Conservation (phyloP, 2,888 invertebrate genomes). For the Hydrotaea diabolus region DNA sequence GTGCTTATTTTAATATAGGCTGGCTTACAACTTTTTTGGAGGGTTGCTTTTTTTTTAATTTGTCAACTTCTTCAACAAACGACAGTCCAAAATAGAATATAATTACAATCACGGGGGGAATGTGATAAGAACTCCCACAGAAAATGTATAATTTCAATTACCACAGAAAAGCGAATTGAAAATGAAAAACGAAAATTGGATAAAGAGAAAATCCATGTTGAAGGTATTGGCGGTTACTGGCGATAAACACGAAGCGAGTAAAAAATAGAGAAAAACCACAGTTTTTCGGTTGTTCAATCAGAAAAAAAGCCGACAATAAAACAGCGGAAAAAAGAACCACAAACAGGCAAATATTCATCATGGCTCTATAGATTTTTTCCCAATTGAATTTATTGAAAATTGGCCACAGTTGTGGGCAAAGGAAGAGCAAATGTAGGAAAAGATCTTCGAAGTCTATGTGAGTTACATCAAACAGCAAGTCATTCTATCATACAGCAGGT, state of each 20-base stretch:
- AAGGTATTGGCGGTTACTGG: conserved; percentile 25
- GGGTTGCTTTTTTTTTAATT: background rate
- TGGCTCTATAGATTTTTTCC: conserved; percentile 15
- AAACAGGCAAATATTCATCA: too few species aligned
- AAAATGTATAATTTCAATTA: background rate
- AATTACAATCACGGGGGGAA: background rate
- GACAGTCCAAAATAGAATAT: background rate
- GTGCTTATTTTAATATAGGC: background rate
- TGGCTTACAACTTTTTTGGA: background rate
- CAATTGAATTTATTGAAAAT: conserved; percentile 21
- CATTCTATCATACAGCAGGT: too few species aligned
- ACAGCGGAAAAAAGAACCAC: conserved; percentile 27
- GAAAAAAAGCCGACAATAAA: conserved; percentile 44
- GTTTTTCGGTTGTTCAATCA: background rate
- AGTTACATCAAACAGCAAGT: too few species aligned
- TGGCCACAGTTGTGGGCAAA: background rate
- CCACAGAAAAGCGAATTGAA: conserved; percentile 18
- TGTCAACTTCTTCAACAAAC: conserved; percentile 11
- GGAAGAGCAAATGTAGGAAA: background rate
- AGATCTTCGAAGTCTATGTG: background rate
- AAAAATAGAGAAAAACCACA: conserved; percentile 3
- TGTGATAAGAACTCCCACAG: background rate
- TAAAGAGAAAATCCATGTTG: conserved; percentile 26
- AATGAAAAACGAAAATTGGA: background rate
- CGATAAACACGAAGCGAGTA: conserved; percentile 3